phyloP scores from a whole-genome alignment of 1,140 invertebrate genomes.

The Mya arenaria region DNA sequence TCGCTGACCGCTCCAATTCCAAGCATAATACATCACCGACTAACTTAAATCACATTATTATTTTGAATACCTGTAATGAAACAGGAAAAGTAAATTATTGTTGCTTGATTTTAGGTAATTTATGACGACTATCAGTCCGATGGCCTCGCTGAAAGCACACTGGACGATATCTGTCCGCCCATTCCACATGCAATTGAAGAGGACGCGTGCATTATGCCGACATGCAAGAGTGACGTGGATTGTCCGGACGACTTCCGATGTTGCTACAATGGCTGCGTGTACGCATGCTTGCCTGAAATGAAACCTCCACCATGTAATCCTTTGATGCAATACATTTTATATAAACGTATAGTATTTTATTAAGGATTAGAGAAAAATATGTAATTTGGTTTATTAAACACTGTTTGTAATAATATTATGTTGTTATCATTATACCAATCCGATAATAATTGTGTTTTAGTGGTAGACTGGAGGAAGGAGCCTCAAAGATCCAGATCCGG shows the following conservation, averaged over 20 bases:
- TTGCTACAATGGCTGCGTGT: slow-evolving; percentile 47
- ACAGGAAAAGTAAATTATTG: no score
- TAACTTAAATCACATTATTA: no score
- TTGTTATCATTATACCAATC: not conserved
- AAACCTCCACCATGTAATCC: slow-evolving; percentile 30
- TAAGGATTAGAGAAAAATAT: no score
- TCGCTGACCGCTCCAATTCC: no score
- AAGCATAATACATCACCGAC: no score
- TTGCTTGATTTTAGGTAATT: no score
- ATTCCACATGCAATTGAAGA: slow-evolving; percentile 18
- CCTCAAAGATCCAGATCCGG: slow-evolving; percentile 39
- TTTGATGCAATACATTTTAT: no score
- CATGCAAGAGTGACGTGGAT: slow-evolving; percentile 26
- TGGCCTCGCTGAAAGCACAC: not conserved
- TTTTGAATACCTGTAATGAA: no score
- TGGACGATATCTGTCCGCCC: slow-evolving; percentile 31
- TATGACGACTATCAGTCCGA: slow-evolving; percentile 49
- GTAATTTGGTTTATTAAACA: no score
- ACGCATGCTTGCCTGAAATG: slow-evolving; percentile 25
- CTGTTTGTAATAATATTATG: no score
- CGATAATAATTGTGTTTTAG: not conserved
- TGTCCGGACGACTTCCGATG: slow-evolving; percentile 25
- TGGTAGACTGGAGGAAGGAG: slow-evolving; percentile 56
- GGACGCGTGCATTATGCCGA: slow-evolving; percentile 27
- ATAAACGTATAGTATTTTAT: no score